These are phyloP conservation scores for Macroramphosus scolopax DNA, from an alignment of 2,797 vertebrate species.

Conservation along the genomic window DNA sequence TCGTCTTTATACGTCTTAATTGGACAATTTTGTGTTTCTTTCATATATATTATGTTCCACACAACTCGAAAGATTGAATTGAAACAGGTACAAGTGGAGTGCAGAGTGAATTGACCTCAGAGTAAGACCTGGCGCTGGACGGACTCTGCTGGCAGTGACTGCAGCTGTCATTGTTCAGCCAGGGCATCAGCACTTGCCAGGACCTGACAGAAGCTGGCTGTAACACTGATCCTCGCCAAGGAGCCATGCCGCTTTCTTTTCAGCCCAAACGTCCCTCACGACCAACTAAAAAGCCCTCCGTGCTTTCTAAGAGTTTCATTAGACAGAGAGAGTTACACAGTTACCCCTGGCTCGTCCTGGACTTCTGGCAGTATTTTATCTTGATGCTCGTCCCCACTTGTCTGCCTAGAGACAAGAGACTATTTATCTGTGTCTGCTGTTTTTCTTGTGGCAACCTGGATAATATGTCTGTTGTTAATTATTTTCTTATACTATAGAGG, in stretches of 20 bases:
- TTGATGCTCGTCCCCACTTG: slow-evolving; percentile 41
- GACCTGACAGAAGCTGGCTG: slow-evolving; percentile 65
- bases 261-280: slow-evolving; percentile 55
- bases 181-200: slow-evolving; percentile 65
- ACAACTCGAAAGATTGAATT: too few relatives aligned
- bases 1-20: too few relatives aligned
- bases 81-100: slow-evolving; percentile 21
- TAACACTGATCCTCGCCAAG: slow-evolving; percentile 58
- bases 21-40: too few relatives aligned
- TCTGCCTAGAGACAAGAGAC: slow-evolving; percentile 37
- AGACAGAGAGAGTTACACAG: slow-evolving; percentile 48
- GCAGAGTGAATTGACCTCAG: slow-evolving; percentile 45
- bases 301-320: slow-evolving; percentile 67
- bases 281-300: slow-evolving; percentile 57
- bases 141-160: slow-evolving; percentile 61
- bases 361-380: slow-evolving; percentile 46
- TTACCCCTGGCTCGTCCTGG: slow-evolving; percentile 39
- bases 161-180: slow-evolving; percentile 57
- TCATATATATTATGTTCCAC: too few relatives aligned
- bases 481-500: slow-evolving; percentile 24
- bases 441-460: slow-evolving; percentile 24
- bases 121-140: slow-evolving; percentile 47
- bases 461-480: slow-evolving; percentile 16
- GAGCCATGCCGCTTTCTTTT: slow-evolving; percentile 71
- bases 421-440: slow-evolving; percentile 64